A percentile compares a stretch with the other conserved stretches of the same genome.
Evolutionary conservation across 2,888 invertebrate genomes (phyloP).

Genomic region (Leucophenga maculata): DNA sequence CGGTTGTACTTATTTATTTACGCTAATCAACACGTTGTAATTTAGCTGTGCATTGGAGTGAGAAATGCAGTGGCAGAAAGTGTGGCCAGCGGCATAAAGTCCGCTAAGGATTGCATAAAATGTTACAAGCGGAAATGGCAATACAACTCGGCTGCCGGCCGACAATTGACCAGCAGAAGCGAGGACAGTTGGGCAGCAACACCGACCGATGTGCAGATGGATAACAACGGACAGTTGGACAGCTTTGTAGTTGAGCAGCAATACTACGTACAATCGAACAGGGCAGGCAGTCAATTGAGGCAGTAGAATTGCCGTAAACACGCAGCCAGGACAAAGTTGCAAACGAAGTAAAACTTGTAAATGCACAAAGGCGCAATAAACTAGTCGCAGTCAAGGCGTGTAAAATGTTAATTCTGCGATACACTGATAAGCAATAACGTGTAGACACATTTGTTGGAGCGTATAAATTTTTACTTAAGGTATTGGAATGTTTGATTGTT

Average conservation of each 20-base stretch:
- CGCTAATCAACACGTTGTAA: constrained; percentile 25
- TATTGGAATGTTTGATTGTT: too few relatives aligned
- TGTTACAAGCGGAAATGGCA: constrained; percentile 23
- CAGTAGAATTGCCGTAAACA: background rate
- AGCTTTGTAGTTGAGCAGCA: background rate
- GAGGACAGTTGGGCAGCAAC: too few relatives aligned
- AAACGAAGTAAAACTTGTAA: constrained; percentile 3
- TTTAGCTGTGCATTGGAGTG: background rate
- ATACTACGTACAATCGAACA: background rate
- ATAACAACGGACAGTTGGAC: too few relatives aligned
- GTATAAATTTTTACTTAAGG: too few relatives aligned
- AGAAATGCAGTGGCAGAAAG: background rate
- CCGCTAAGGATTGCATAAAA: constrained; percentile 12
- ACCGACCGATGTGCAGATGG: too few relatives aligned
- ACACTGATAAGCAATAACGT: constrained; percentile 15
- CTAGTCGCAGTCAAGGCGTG: constrained; percentile 8
- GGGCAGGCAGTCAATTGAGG: background rate
- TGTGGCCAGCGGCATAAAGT: background rate
- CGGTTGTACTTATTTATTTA: constrained; percentile 22
- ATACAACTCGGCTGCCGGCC: background rate
- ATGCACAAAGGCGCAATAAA: constrained; percentile 17
- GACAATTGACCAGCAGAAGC: too few relatives aligned
- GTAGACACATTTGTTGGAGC: constrained; percentile 17
- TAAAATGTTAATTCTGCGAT: constrained; percentile 26
- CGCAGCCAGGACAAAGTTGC: constrained; percentile 1